Evolutionary conservation across 1,140 invertebrate species (phyloP), one percentile per base, ranked within the genome.

Genomic region (Trissolcus basalis): DNA sequence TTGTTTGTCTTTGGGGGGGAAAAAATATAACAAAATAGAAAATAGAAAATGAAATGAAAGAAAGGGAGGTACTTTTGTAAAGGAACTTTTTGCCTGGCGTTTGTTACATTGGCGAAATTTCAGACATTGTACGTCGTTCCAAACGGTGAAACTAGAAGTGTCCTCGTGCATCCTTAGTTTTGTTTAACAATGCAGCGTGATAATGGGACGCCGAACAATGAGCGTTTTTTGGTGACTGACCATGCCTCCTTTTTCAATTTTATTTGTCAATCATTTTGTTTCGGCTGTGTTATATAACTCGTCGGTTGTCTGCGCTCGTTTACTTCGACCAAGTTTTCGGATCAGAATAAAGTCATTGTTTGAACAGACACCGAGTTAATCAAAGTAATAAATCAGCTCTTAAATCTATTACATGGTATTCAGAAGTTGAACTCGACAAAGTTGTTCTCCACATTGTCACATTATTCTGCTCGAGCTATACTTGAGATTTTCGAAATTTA

Each of bases 381-480:
- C 67, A 70, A 70, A 70, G 19, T 27, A 27, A 27, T 27, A 27
- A 55, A 43, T 32, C 58, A 35, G 27, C 50, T 43, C 56, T 60
- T 60, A 69, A 60, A 69, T 71, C 58, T 71, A 51, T 63, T 71
- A 71, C 68, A 71, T 50, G 58, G 68, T 53, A 64, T 71, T 71
- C 54, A 53, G 27, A 33, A 64, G 53, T 53, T 64, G 15, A 51
- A 41, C 53, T 63, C 49, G n/a, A n/a, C 19, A 64, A 64, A 64
- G 59, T 63, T 71, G 48, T 56, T 64, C 53, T 51, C 56, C 63
- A 58, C 63, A 64, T 71, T 47, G 60, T 58, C 58, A 45, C 54
- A 70, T 70, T 70, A 71, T 71, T 71, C 68, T 47, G 59, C 60
- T 33, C 41, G 14, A 39, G 10, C 45, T 39, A 58, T 39, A 27